Percentiles rank a stretch among this genome's conserved stretches.
Evolutionary conservation across 1,140 invertebrate species (phyloP).

Genomic region (Lepidurus packardi): DNA sequence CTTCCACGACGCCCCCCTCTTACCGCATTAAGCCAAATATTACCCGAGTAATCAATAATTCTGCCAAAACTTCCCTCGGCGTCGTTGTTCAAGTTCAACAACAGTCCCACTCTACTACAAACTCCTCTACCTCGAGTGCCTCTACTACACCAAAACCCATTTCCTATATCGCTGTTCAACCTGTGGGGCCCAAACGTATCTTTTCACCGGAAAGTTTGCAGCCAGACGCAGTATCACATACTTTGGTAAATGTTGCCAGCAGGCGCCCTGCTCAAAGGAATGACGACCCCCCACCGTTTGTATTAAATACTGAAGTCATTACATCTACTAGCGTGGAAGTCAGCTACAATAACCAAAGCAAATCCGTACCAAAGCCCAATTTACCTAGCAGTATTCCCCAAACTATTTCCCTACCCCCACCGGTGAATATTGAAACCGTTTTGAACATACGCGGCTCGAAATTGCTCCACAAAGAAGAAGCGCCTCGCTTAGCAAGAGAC

Average conservation of each 20-base stretch:
- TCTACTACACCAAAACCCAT: neutral
- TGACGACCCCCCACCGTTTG: conserved; percentile 35
- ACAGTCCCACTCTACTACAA: neutral
- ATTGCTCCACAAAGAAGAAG: neutral
- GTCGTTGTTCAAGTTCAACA: neutral
- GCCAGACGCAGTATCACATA: neutral
- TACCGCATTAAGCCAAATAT: neutral
- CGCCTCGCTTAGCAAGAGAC: neutral
- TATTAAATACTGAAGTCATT: conserved; percentile 38
- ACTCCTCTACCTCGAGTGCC: neutral
- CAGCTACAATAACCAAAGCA: conserved; percentile 30
- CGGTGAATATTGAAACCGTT: neutral
- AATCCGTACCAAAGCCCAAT: neutral
- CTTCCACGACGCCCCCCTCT: neutral
- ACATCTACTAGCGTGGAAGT: conserved; percentile 37
- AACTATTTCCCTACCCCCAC: neutral
- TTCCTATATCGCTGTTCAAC: conserved; percentile 22
- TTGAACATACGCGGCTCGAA: neutral
- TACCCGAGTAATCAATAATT: neutral
- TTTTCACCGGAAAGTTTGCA: conserved; percentile 34
- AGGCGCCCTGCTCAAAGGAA: conserved; percentile 33
- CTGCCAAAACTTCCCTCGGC: neutral
- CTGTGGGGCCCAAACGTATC: conserved; percentile 1
- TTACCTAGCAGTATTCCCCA: neutral
- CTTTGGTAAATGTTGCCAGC: neutral